These are phyloP conservation scores for Heliconius ismenius DNA, from an alignment of 2,888 invertebrate species.

Conservation along the genomic window DNA sequence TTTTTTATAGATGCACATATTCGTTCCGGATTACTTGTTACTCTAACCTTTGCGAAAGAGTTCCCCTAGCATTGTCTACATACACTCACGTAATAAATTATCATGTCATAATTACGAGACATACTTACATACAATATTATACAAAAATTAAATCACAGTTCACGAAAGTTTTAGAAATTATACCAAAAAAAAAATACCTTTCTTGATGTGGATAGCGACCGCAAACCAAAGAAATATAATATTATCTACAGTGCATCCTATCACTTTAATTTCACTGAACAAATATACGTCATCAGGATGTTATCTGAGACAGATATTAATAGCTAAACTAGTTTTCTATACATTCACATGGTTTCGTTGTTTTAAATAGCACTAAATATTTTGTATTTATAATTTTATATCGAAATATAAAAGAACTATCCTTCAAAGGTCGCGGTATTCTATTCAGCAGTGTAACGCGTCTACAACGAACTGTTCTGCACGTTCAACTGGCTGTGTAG, in stretches of 20 bases:
- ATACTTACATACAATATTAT: slow-evolving; percentile 7
- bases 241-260: slow-evolving; percentile 65
- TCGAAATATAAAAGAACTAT: not conserved
- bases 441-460: slow-evolving; percentile 50
- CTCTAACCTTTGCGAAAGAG: slow-evolving; percentile 39
- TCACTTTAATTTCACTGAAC: slow-evolving; percentile 65
- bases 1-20: slow-evolving; percentile 30
- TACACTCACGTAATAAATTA: slow-evolving; percentile 18
- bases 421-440: slow-evolving; percentile 52
- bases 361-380: not conserved
- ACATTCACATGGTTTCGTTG: not conserved
- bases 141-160: not conserved
- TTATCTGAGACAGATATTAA: slow-evolving; percentile 46
- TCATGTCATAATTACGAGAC: slow-evolving; percentile 11
- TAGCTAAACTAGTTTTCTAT: slow-evolving; percentile 5
- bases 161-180: slow-evolving; percentile 33
- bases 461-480: slow-evolving; percentile 57
- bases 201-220: slow-evolving; percentile 56
- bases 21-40: slow-evolving; percentile 37
- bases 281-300: slow-evolving; percentile 59
- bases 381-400: not conserved
- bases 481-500: slow-evolving; percentile 57
- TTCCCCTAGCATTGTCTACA: slow-evolving; percentile 26
- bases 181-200: slow-evolving; percentile 53
- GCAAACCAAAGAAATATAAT: slow-evolving; percentile 63